Evolutionary conservation across 2,797 vertebrate species (phyloP).

Genomic region (Gallirallus australis): DNA sequence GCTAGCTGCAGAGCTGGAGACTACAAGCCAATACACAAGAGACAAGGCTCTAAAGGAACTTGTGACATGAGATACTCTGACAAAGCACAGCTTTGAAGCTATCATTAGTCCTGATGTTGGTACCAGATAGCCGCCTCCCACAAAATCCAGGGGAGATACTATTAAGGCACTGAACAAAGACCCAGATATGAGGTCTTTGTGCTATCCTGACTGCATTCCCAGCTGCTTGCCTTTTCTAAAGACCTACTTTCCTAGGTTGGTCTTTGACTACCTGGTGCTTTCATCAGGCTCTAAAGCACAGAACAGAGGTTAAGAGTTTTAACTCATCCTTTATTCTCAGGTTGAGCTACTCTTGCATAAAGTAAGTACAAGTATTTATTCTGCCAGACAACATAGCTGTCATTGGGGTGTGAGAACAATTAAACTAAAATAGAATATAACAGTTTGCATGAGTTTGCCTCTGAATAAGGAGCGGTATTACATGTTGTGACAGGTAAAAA

Average conservation of each 20-base stretch:
- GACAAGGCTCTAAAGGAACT: neutral
- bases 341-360: neutral
- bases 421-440: neutral
- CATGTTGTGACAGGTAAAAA: neutral
- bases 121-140: neutral
- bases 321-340: neutral
- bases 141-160: neutral
- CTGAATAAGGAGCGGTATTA: rapidly evolving
- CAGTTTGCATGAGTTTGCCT: neutral
- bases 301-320: neutral
- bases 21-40: neutral
- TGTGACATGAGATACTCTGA: neutral
- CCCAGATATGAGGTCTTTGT: neutral
- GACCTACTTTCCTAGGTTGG: neutral
- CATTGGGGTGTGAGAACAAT: neutral
- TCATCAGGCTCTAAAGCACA: neutral
- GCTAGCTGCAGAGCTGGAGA: neutral
- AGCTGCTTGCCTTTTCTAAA: neutral
- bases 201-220: neutral
- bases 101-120: neutral
- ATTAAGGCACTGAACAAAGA: neutral
- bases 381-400: neutral
- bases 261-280: neutral
- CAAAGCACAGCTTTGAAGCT: neutral
- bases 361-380: neutral